Evolutionary conservation across 2,113 vertebrate genomes (phyloP), one percentile per base, ranked within the genome.

Genomic region (Thunnus thynnus): DNA sequence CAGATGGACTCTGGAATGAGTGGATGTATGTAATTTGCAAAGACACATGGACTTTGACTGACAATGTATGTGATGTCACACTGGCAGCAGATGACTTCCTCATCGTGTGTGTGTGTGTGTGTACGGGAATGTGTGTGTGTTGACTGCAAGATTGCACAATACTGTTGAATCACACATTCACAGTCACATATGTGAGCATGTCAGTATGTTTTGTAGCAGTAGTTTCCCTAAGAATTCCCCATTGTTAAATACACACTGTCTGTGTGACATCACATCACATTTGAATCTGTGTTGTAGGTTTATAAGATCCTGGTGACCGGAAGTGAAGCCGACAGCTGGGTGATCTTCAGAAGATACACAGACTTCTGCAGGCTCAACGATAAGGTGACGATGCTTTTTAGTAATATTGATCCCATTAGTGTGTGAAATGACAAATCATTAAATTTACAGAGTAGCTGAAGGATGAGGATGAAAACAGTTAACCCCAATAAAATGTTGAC

Each of bases 301-400:
- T 98, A 97, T 86, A 98, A 98, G 94, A 93, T 99, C 73, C 90
- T 97, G 75, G 96, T 98, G 82, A 96, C 91, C 85, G 96, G 94
- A 92, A 94, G 68, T 80, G 92, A 93, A 18, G 96, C 97, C 22
- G 96, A 96, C 91, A 97, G 93, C 58, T 97, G 97, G 97, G 95
- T 98, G 46, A 96, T 98, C 75, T 99, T 98, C 87, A 96, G 97
- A 81, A 95, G 97, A 72, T 99, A 98, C 84, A 95, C 94, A 0
- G 97, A 99, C 88, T 98, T 99, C 85, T 96, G 96, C 79, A 95
- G 96, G 64, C 96, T 99, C 83, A 96, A 96, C 87, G 96, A 96
- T 80, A 97, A 97, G 95, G 97, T 97, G 76, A 89, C 94, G 32
- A 46, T 30, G 5, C 9, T 9, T 41, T 7, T 41, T 41, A 41